Base-by-base conservation (phyloP, 2,888 invertebrate species). In the Rugalucina vietnamica region DNA sequence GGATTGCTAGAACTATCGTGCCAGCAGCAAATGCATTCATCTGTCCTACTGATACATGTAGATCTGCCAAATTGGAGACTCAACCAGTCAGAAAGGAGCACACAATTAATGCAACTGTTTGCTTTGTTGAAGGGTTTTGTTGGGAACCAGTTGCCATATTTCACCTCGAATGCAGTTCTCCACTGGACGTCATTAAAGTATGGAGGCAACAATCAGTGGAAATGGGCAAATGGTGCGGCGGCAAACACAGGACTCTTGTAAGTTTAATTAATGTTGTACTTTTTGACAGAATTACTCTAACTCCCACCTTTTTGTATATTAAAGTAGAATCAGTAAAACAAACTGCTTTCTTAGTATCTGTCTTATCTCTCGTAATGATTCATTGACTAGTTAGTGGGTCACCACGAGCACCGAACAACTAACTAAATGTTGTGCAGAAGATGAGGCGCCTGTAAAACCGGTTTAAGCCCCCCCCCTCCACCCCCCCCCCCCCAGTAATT, bases 181-280 rank as follows among this genome's bases (percentile, higher is more conserved):
- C 84, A 79, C 65, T 91, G 90, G 90, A 91, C 89, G 0, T 89
- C 88, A 4, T 76, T 91, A 8, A 78, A 77, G 27, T 73, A 80
- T 37, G 73, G n/a, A 8, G 39, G 72, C 12, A 79, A 81, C 0
- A 69, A 36, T 3, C 18, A 34, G 4, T 91, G 87, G 87, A 39
- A 69, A 12, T 91, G 90, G 90, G 79, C 70, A 8, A 86, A 88
- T 57, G 77, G 81, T 3, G 86, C 83, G 8, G 60, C 69, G 1
- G 85, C 76, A 75, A 82, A 73, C 65, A 72, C 69, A 21, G n/a
- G 49, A 2, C 82, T 79, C 43, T 79, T 89, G 89, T 89, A 79
- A 87, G 85, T 78, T 39, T 54, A 27, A 34, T n/a, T 5, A 29
- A 34, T n/a, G n/a, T n/a, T n/a, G n/a, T n/a, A n/a, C n/a, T n/a